Evolutionary conservation across 30 jellyfish, hydroid and myxozoan species (phyloP), one percentile per base, ranked within the genome.

Genomic region (Aurelia aurita): DNA sequence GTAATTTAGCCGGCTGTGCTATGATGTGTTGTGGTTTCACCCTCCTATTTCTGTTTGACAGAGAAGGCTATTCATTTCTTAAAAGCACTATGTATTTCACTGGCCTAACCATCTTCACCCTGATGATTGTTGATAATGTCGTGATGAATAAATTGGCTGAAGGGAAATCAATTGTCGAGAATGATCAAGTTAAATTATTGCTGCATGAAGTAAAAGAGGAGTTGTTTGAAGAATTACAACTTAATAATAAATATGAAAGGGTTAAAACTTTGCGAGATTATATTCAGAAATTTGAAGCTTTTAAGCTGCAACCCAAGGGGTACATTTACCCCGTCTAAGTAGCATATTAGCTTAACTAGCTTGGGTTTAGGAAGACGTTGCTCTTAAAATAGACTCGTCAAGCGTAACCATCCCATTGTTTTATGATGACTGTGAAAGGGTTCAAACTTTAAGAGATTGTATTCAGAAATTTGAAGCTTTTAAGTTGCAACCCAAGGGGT

Each of bases 161-260:
- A 44, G 96, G 81, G 31, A 67, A 39, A 49, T 39, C 90, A n/a
- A 73, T 57, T 21, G 34, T 87, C 51, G 82, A 68, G 71, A 72
- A 61, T 21, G 96, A 87, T 53, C 90, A 87, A 67, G 35, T 87
- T 19, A 87, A 87, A 29, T 76, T 87, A 26, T 31, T 87, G 32
- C 32, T 75, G 9, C 96, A 87, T 68, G 96, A 87, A 77, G 35
- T 87, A 44, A 87, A 87, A 45, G 96, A 87, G 34, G 96, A 87
- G 44, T 51, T 87, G 47, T 87, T 87, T 58, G 79, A 87, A 45
- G 96, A 74, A 27, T 62, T 87, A 22, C 96, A 87, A 60, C 47
- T 63, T 21, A 68, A 43, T 29, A 87, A 87, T 68, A 87, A 77
- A 46, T 87, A 87, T 57, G 90, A 87, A 35, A 51, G 96, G 47